Percentiles rank a stretch among this genome's conserved stretches.
These are phyloP conservation scores for Sinodicranocentrus sp. DNA, from an alignment of 2,888 invertebrate genomes.

Conservation along the genomic window DNA sequence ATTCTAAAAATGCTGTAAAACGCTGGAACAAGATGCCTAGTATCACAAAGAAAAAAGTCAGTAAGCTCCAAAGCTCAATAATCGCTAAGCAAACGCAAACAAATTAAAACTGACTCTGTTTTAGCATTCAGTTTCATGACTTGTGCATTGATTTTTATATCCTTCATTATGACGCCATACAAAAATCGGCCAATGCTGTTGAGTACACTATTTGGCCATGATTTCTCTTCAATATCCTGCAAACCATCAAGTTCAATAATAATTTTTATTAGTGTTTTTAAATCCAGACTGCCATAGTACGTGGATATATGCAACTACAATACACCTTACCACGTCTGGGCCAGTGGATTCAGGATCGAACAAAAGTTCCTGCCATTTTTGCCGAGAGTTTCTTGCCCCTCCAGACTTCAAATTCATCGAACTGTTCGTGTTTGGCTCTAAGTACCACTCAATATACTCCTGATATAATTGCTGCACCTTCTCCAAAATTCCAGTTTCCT, in stretches of 20 bases:
- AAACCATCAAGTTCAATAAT: too few species aligned
- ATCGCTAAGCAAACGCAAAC: too few species aligned
- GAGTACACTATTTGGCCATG: constrained; percentile 85
- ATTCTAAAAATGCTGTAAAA: constrained; percentile 89
- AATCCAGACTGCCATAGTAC: too few species aligned
- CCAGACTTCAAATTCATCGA: constrained; percentile 61
- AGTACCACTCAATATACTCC: constrained; percentile 84
- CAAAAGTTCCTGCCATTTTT: constrained; percentile 86
- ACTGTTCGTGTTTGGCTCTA: constrained; percentile 78
- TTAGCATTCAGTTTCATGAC: constrained; percentile 82
- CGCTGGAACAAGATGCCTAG: constrained; percentile 85
- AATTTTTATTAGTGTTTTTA: too few species aligned
- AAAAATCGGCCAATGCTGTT: constrained; percentile 89
- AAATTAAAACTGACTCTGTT: constrained; percentile 78
- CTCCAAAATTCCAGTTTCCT: constrained; percentile 83
- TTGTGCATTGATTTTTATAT: constrained; percentile 89
- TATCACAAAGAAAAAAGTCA: too few species aligned
- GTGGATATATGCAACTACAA: constrained; percentile 4
- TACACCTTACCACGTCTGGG: constrained; percentile 80
- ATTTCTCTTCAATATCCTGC: constrained; percentile 79
- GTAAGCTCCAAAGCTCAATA: too few species aligned
- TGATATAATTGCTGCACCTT: constrained; percentile 83
- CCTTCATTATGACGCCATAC: constrained; percentile 90
- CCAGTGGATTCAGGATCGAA: constrained; percentile 80
- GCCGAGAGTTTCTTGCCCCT: constrained; percentile 82